Conservation (phyloP, 2,113 vertebrate genomes). For the Hylia prasina region DNA sequence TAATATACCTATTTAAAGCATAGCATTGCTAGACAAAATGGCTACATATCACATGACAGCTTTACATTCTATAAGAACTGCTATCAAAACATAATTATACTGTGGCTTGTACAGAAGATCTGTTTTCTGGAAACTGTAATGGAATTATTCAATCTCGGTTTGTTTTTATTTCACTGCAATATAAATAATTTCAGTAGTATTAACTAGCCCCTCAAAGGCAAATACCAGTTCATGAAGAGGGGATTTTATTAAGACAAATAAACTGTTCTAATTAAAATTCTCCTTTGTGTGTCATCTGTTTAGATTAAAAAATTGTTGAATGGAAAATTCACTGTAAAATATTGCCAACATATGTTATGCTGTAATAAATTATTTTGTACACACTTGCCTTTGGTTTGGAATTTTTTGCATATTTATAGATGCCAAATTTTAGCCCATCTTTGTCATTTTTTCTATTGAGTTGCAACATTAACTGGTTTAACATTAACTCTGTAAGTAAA, state of each 20-base stretch:
- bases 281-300: conserved; percentile 62
- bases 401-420: not conserved
- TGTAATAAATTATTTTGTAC: conserved; percentile 85
- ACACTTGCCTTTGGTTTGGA: conserved; percentile 47
- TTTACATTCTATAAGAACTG: conserved; percentile 60
- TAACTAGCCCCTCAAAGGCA: conserved; percentile 62
- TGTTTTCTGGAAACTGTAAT: conserved; percentile 51
- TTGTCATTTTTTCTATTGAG: not conserved
- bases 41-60: not conserved
- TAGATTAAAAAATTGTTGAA: conserved; percentile 63
- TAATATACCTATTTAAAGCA: conserved; percentile 54
- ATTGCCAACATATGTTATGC: conserved; percentile 70
- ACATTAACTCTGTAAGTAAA: rapidly evolving
- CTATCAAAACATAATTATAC: conserved; percentile 55
- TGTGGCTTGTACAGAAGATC: conserved; percentile 64
- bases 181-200: conserved; percentile 71
- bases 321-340: conserved; percentile 72
- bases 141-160: conserved; percentile 28
- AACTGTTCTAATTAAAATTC: conserved; percentile 62
- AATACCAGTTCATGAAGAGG: conserved; percentile 53
- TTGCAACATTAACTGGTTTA: not conserved
- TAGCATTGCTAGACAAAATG: conserved; percentile 35
- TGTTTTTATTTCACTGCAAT: conserved; percentile 64
- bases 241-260: conserved; percentile 70
- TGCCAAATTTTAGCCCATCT: not conserved